Percentiles rank a stretch among this genome's conserved stretches.
These are phyloP conservation scores for Siniperca chuatsi DNA, from an alignment of 2,113 vertebrate species.

Conservation along the genomic window DNA sequence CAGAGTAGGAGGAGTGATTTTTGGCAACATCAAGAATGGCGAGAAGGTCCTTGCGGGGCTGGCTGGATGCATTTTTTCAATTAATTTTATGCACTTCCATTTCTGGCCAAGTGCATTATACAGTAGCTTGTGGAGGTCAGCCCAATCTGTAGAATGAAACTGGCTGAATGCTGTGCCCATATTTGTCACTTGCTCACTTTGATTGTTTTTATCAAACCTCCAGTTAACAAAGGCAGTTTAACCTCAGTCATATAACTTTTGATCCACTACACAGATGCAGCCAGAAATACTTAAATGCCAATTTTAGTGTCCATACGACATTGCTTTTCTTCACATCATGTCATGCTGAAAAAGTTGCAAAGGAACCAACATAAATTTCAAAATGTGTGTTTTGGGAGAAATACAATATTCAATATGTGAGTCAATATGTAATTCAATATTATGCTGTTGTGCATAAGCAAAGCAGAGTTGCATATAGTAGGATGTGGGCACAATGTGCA, in stretches of 20 bases:
- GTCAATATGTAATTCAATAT: background rate
- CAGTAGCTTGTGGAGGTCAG: constrained; percentile 13
- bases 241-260: background rate
- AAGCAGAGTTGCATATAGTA: background rate
- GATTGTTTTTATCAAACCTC: constrained; percentile 1
- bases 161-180: background rate
- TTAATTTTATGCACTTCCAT: constrained; percentile 46
- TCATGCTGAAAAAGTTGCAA: background rate
- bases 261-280: background rate
- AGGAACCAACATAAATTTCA: background rate
- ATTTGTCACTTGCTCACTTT: constrained; percentile 30
- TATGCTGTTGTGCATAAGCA: background rate
- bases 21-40: constrained; percentile 25
- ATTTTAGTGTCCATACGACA: background rate
- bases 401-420: background rate
- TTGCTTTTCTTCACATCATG: background rate
- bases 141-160: constrained; percentile 40
- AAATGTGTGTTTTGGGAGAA: background rate
- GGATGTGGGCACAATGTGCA: background rate
- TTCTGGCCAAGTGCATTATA: constrained; percentile 20
- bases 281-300: background rate
- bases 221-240: constrained; percentile 15
- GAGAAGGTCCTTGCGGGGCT: background rate
- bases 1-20: constrained; percentile 22
- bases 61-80: constrained; percentile 43